Conservation (phyloP, 2,888 invertebrate species). For the Gasteruption jaculator region DNA sequence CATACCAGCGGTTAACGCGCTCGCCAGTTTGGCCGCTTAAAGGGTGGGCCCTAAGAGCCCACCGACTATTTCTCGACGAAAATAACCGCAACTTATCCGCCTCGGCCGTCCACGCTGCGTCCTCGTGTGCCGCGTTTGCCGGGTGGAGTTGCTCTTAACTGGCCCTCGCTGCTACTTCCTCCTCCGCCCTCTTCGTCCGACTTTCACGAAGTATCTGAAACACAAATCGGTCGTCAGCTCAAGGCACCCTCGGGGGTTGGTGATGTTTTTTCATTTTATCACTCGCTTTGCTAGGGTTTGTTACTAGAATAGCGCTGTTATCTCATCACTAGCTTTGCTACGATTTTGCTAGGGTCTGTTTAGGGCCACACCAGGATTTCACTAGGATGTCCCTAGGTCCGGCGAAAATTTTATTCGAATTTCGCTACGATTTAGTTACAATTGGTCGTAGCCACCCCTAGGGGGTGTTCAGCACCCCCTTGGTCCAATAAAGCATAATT, state of each 20-base stretch:
- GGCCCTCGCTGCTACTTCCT: background rate
- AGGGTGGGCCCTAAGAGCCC: slow-evolving; percentile 47
- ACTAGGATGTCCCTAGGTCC: slow-evolving; percentile 7
- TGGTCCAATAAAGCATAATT: too few species aligned
- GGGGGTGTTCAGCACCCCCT: too few species aligned
- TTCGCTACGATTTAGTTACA: too few species aligned
- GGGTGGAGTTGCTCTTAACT: slow-evolving; percentile 5
- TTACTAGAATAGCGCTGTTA: too few species aligned
- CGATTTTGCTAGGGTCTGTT: too few species aligned
- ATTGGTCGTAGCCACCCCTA: too few species aligned
- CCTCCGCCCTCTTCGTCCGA: slow-evolving; percentile 30
- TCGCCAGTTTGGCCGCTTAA: slow-evolving; percentile 79
- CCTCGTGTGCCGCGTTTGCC: slow-evolving; percentile 22
- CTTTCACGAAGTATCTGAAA: slow-evolving; percentile 36
- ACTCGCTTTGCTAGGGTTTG: too few species aligned
- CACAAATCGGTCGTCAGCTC: slow-evolving; percentile 21
- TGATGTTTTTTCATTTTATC: too few species aligned
- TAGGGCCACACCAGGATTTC: slow-evolving; percentile 1
- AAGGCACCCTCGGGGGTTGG: slow-evolving; percentile 1
- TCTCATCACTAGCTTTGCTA: too few species aligned
- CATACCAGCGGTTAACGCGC: slow-evolving; percentile 79
- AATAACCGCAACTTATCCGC: too few species aligned
- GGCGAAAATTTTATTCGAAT: too few species aligned
- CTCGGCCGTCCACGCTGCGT: too few species aligned
- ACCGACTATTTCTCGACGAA: slow-evolving; percentile 42